A percentile compares a stretch with the other conserved stretches of the same genome.
Evolutionary conservation across 2,797 vertebrate species (phyloP).

Genomic region (Odontamblyopus rebecca): DNA sequence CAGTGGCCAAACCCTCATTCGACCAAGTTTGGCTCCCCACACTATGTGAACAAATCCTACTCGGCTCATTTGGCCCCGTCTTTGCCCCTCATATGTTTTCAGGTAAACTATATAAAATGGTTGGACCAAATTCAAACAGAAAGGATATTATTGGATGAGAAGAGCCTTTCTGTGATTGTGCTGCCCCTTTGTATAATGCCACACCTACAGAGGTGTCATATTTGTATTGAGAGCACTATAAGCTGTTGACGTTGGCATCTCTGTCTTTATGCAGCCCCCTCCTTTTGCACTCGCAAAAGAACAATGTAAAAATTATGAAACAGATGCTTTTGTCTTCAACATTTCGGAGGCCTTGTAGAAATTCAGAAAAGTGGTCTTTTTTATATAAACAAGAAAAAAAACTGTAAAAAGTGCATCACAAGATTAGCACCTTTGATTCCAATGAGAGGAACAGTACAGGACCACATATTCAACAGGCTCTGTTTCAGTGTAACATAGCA

Average conservation of each 20-base stretch:
- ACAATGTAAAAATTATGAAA: constrained; percentile 43
- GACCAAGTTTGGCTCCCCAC: constrained; percentile 43
- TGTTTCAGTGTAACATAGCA: constrained; percentile 62
- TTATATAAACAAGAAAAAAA: constrained; percentile 48
- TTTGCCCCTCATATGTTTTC: constrained; percentile 27
- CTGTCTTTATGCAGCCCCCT: constrained; percentile 55
- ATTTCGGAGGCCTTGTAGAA: constrained; percentile 62
- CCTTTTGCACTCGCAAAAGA: constrained; percentile 42
- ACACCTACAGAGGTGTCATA: constrained; percentile 48
- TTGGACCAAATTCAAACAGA: constrained; percentile 65
- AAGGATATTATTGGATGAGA: constrained; percentile 49
- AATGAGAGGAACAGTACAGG: constrained; percentile 48
- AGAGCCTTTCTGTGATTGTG: constrained; percentile 51
- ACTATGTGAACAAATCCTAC: constrained; percentile 41
- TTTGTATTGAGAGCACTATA: constrained; percentile 62
- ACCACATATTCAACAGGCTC: constrained; percentile 54
- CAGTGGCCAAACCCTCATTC: constrained; percentile 57
- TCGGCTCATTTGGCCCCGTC: constrained; percentile 41
- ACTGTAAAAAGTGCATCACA: constrained; percentile 44
- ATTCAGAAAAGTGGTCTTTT: constrained; percentile 68
- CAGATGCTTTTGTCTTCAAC: constrained; percentile 49
- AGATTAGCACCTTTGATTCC: constrained; percentile 46
- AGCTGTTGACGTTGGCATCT: constrained; percentile 49
- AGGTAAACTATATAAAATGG: constrained; percentile 31
- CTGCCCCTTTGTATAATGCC: constrained; percentile 59